Evolutionary conservation across 23 tunicate species (phyloP).

Genomic region (Styela plicata): DNA sequence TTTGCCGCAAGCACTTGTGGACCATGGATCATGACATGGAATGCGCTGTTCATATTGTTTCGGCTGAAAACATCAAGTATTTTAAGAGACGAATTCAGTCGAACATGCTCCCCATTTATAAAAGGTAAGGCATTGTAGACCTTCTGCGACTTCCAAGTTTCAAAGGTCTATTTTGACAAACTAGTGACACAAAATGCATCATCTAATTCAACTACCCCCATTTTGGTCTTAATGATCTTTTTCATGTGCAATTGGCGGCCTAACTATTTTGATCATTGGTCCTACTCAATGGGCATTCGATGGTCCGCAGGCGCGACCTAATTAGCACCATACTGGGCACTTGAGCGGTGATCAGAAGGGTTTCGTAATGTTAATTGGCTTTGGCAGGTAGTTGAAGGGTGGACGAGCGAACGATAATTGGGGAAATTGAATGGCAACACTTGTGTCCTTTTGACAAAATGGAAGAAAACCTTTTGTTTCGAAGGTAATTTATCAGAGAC

Average conservation of each 20-base stretch:
- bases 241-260: constrained; percentile 22
- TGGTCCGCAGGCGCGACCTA: constrained; percentile 30
- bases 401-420: not conserved
- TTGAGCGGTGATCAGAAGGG: constrained; percentile 26
- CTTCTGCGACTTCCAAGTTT: too few species aligned
- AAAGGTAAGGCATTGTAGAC: too few species aligned
- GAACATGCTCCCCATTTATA: too few species aligned
- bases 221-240: not conserved
- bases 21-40: too few species aligned
- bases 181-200: too few species aligned
- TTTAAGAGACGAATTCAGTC: too few species aligned
- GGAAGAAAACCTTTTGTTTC: not conserved
- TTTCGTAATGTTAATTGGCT: constrained; percentile 13
- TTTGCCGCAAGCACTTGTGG: too few species aligned
- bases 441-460: constrained; percentile 3
- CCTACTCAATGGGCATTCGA: constrained; percentile 1
- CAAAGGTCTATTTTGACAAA: too few species aligned
- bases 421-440: constrained; percentile 24
- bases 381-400: constrained; percentile 9
- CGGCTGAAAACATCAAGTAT: too few species aligned
- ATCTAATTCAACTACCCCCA: not conserved
- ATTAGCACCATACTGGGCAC: constrained; percentile 24
- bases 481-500: not conserved
- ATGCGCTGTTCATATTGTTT: too few species aligned
- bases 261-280: not conserved